Conservation (phyloP, 2,797 vertebrate genomes). For the Picus viridis region DNA sequence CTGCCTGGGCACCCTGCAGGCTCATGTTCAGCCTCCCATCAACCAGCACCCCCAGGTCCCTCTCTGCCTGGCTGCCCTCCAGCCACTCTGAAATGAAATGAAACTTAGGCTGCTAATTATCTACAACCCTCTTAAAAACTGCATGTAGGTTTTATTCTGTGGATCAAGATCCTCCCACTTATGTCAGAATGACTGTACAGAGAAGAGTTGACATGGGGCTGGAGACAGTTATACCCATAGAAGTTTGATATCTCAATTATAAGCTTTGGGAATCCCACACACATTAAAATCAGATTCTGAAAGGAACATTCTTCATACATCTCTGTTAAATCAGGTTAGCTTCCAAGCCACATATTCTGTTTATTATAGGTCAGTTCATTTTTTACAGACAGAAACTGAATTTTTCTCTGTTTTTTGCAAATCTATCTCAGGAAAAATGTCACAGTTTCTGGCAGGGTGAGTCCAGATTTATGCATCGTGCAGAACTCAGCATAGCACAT, state of each 20-base stretch:
- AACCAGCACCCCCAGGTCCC: too few species aligned
- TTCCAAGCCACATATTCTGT: not conserved
- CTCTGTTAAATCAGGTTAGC: not conserved
- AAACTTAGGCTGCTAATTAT: not conserved
- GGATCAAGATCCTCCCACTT: not conserved
- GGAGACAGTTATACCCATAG: not conserved
- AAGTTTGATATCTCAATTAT: not conserved
- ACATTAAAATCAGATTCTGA: constrained; percentile 21
- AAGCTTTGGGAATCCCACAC: not conserved
- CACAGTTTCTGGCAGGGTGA: not conserved
- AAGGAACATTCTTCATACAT: not conserved
- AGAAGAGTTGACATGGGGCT: not conserved
- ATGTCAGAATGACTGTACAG: not conserved
- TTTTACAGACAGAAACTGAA: not conserved
- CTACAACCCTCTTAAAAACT: not conserved
- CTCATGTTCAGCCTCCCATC: too few species aligned
- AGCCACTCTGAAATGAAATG: too few species aligned
- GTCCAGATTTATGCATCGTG: constrained; percentile 7
- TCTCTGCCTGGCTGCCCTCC: too few species aligned
- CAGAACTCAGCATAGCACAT: not conserved
- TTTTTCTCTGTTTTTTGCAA: not conserved
- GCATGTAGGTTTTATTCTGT: not conserved
- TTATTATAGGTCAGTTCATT: not conserved
- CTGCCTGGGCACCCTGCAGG: too few species aligned
- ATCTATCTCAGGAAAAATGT: constrained; percentile 12